phyloP scores from a whole-genome alignment of 2,888 invertebrate genomes.

The Hirtodrosophila trivittata region DNA sequence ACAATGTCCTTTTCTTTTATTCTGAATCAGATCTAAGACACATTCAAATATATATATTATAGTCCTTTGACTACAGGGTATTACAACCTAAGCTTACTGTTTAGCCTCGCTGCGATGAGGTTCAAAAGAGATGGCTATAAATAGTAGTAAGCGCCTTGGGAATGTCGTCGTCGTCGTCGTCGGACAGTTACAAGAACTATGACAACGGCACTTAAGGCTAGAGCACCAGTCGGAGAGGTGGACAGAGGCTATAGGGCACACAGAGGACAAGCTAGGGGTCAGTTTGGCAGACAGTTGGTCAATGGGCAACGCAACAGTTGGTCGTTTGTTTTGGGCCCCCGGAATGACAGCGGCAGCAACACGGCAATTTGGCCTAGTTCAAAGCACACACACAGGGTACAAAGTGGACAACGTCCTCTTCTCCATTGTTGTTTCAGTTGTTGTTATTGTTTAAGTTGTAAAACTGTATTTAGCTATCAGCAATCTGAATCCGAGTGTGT shows the following conservation, averaged over 20 bases:
- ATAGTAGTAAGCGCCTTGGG: constrained; percentile 69
- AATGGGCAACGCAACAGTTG: constrained; percentile 53
- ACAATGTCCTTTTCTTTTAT: too few species aligned
- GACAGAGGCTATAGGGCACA: background rate
- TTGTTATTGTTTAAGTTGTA: constrained; percentile 6
- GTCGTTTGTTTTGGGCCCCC: constrained; percentile 25
- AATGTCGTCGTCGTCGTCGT: constrained; percentile 27
- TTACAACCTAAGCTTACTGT: constrained; percentile 23
- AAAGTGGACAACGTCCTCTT: constrained; percentile 2
- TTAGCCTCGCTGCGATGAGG: constrained; percentile 28
- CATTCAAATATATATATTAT: too few species aligned
- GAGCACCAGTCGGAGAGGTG: constrained; percentile 22
- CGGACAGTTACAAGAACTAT: constrained; percentile 66
- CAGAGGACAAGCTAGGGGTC: constrained; percentile 25
- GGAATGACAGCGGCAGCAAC: constrained; percentile 51
- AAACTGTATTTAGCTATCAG: too few species aligned
- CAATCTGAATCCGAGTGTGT: too few species aligned
- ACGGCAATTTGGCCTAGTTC: constrained; percentile 44
- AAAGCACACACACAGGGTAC: constrained; percentile 38
- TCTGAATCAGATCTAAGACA: too few species aligned
- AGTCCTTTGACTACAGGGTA: background rate
- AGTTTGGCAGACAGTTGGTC: constrained; percentile 43
- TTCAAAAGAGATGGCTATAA: constrained; percentile 51
- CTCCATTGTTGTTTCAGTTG: constrained; percentile 6
- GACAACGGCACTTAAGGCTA: constrained; percentile 67